A percentile compares a stretch with the other conserved stretches of the same genome.
phyloP scores from a whole-genome alignment of 2,888 invertebrate species.

The Charanyca ferruginea region DNA sequence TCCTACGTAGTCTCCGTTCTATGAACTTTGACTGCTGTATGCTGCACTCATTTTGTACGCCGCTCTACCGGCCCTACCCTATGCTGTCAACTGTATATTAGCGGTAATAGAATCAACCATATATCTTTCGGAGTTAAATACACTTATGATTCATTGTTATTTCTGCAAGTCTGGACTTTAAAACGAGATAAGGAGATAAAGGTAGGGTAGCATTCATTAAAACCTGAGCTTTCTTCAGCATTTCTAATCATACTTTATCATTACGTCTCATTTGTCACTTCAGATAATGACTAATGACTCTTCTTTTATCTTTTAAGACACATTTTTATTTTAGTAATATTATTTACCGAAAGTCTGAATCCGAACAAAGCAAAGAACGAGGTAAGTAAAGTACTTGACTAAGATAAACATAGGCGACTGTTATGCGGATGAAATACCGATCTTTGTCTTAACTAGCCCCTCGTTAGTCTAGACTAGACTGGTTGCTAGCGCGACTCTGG shows the following conservation, averaged over 20 bases:
- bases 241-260: not conserved
- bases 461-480: conserved; percentile 40
- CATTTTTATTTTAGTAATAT: not conserved
- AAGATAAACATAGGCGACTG: conserved; percentile 12
- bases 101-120: conserved; percentile 1
- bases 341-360: not conserved
- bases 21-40: conserved; percentile 46
- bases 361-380: conserved; percentile 18
- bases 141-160: conserved; percentile 12
- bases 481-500: conserved; percentile 27
- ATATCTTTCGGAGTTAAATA: conserved; percentile 35
- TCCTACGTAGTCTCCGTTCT: conserved; percentile 43
- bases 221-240: conserved; percentile 1
- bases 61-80: too few relatives aligned
- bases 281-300: too few relatives aligned
- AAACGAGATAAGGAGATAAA: conserved; percentile 25
- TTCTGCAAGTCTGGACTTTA: conserved; percentile 24
- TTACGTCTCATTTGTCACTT: conserved; percentile 9
- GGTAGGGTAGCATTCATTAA: not conserved
- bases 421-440: conserved; percentile 29
- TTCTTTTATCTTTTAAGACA: not conserved
- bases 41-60: conserved; percentile 16
- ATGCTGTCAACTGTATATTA: too few relatives aligned
- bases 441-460: conserved; percentile 41
- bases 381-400: not conserved